Percentiles rank a stretch among this genome's conserved stretches.
Conservation (phyloP, 2,113 vertebrate genomes). For the Zosterops lateralis region DNA sequence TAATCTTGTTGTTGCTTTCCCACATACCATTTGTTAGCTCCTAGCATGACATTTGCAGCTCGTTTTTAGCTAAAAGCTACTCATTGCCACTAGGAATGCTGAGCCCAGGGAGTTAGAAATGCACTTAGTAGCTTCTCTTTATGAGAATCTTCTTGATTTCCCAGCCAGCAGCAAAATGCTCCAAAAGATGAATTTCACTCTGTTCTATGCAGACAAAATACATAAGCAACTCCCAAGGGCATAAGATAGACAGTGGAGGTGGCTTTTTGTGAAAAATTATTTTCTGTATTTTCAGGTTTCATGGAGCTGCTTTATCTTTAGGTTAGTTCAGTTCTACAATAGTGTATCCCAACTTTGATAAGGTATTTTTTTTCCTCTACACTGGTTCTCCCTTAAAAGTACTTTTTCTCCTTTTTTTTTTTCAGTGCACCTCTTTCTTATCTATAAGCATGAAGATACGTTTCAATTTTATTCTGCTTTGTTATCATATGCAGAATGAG, state of each 20-base stretch:
- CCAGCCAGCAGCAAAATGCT: background rate
- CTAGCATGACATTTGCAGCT: background rate
- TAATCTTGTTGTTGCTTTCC: background rate
- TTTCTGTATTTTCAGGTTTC: background rate
- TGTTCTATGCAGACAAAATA: background rate
- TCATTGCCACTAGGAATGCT: background rate
- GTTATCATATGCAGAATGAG: background rate
- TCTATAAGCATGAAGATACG: fast-evolving
- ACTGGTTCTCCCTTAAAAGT: background rate
- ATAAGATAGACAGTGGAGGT: background rate
- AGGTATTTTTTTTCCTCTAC: background rate
- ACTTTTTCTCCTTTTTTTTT: no score
- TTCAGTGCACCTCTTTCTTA: background rate
- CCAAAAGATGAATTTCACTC: background rate
- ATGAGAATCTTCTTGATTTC: background rate
- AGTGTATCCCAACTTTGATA: background rate
- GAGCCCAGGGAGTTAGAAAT: background rate
- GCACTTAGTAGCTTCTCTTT: background rate
- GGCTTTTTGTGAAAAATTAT: background rate
- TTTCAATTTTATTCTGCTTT: background rate
- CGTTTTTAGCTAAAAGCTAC: background rate
- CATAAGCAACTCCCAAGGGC: background rate
- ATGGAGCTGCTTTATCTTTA: background rate
- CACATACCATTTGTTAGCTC: background rate
- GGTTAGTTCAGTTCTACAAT: background rate